phyloP scores from a whole-genome alignment of 30 jellyfish, hydroid and myxozoan genomes.

The Clytia hemisphaerica region DNA sequence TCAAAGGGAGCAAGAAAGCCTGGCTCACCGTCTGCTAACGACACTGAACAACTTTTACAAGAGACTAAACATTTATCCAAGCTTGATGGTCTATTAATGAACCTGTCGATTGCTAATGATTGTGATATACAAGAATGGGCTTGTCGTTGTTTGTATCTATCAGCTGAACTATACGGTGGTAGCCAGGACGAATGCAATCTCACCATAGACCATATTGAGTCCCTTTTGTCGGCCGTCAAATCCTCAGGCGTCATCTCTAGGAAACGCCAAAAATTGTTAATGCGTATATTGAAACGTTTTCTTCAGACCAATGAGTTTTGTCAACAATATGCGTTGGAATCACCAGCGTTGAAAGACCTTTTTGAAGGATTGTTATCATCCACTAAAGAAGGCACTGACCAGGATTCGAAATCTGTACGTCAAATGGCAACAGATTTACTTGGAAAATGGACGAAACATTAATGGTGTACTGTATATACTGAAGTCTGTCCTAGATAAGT shows the following conservation, averaged over 20 bases:
- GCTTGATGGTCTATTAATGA: slow-evolving; percentile 64
- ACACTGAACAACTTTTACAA: slow-evolving; percentile 55
- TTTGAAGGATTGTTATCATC: no score
- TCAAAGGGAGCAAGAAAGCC: slow-evolving; percentile 24
- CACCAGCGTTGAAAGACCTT: no score
- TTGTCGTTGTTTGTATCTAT: slow-evolving; percentile 77
- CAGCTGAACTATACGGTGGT: slow-evolving; percentile 91
- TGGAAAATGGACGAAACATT: no score
- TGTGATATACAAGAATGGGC: slow-evolving; percentile 81
- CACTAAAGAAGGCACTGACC: no score
- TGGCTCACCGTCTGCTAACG: neutral
- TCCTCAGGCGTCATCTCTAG: slow-evolving; percentile 3
- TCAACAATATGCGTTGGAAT: no score
- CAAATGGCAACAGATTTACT: no score
- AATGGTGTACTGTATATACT: no score
- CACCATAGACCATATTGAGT: slow-evolving; percentile 60
- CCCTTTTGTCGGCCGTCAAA: slow-evolving; percentile 55
- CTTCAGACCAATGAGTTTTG: slow-evolving; percentile 46
- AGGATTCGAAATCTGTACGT: no score
- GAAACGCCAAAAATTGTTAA: slow-evolving; percentile 51
- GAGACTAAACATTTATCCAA: slow-evolving; percentile 45
- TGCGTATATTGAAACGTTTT: slow-evolving; percentile 61
- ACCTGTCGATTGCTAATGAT: slow-evolving; percentile 67
- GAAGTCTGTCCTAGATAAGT: no score
- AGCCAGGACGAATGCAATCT: slow-evolving; percentile 58